Base-by-base conservation (phyloP, 2,797 vertebrate genomes). In the Botia almorhae region DNA sequence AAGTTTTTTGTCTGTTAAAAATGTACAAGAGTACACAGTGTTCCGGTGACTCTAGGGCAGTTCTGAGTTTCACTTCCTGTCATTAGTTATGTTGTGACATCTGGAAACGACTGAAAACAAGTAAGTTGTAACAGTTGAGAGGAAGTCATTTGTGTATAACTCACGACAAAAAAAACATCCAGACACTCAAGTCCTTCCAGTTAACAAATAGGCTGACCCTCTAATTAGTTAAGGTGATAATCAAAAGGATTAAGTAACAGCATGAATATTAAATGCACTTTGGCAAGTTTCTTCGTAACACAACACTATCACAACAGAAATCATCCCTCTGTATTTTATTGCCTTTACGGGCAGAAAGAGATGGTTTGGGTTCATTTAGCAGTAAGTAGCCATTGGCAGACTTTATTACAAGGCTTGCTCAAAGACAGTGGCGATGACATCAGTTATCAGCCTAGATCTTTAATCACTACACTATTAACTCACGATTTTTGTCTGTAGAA, bases 31-130 rank as follows among this genome's bases (percentile, higher is more conserved):
- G 53, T 10, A 69, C 53, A 19, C 4, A 46, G 23, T 69, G 65
- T 77, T 69, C 21, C 21, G 46, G 17, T 58, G 76, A 50, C 51
- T 69, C 39, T 56, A 2, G 51, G 51, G 43, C 36, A 55, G 75
- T 58, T 77, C 6, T 0, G 64, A 69, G 53, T 69, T 69, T 78
- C 69, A 61, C 53, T 78, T 78, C 76, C 76, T 61, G 67, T 69
- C 12, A 69, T 19, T 48, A 13, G 4, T 43, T 55, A 21, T 43
- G 19, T 56, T 43, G 50, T 76, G 74, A 67, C 33, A 55, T 68
- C 33, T 67, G 50, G 14, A 67, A 55, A 76, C 61, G 36, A 48
- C 17, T 16, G 26, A 65, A 75, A 51, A 61, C 50, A 50, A 26
- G 48, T 29, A 39, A 29, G 51, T 69, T 78, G 76, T 69, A 60